phyloP scores from a whole-genome alignment of 2,888 invertebrate genomes.

The Sesamia inferens region DNA sequence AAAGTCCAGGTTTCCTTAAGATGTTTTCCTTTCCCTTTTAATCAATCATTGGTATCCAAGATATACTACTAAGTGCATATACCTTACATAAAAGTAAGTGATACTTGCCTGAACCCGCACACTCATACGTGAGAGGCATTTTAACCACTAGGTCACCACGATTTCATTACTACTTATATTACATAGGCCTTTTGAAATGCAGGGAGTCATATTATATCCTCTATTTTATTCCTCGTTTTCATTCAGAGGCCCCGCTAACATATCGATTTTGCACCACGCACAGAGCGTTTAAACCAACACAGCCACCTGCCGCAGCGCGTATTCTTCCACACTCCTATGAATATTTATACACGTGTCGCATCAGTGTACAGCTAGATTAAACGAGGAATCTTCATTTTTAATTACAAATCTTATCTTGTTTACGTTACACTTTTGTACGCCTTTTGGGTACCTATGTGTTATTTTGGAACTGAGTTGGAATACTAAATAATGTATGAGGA shows the following conservation, averaged over 20 bases:
- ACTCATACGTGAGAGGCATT: too few species aligned
- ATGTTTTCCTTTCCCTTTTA: too few species aligned
- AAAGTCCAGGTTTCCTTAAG: too few species aligned
- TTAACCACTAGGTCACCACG: too few species aligned
- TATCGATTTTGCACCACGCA: background rate
- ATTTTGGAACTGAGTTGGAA: slow-evolving; percentile 55
- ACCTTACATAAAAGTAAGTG: too few species aligned
- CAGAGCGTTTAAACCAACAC: slow-evolving; percentile 21
- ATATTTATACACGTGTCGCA: slow-evolving; percentile 46
- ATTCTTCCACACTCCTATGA: slow-evolving; percentile 33
- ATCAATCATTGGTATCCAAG: too few species aligned
- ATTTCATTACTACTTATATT: too few species aligned
- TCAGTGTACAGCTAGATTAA: slow-evolving; percentile 54
- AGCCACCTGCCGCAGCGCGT: slow-evolving; percentile 22
- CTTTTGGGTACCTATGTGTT: slow-evolving; percentile 49
- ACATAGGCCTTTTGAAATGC: too few species aligned
- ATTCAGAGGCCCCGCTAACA: slow-evolving; percentile 1
- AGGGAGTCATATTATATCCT: background rate
- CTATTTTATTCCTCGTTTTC: background rate
- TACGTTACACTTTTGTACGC: slow-evolving; percentile 57
- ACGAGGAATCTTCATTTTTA: slow-evolving; percentile 63
- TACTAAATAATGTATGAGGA: slow-evolving; percentile 46
- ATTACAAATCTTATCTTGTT: slow-evolving; percentile 63
- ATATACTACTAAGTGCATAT: too few species aligned
- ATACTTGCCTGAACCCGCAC: too few species aligned